Conservation (phyloP, 2,113 vertebrate genomes). For the Corythornis vintsioides region DNA sequence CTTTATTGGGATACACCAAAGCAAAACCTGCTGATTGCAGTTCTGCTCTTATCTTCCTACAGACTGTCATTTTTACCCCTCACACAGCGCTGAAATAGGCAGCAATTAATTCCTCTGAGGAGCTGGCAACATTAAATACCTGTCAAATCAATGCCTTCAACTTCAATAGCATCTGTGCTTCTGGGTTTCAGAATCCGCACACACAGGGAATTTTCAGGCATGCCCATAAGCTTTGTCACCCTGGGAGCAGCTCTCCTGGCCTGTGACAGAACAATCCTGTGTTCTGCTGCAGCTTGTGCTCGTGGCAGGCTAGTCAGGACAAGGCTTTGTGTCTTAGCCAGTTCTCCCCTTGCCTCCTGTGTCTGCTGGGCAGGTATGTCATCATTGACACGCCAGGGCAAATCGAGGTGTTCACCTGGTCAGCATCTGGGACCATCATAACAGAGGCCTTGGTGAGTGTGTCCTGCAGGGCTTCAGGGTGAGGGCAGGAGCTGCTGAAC, state of each 20-base stretch:
- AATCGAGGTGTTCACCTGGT: slow-evolving; percentile 99
- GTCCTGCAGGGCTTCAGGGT: not conserved
- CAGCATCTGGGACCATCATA: slow-evolving; percentile 97
- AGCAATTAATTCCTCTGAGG: not conserved
- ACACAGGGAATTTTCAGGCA: not conserved
- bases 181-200: not conserved
- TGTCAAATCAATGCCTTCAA: not conserved
- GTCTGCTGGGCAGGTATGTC: slow-evolving; percentile 80
- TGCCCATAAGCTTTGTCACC: not conserved
- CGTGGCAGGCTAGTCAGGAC: not conserved
- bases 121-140: not conserved
- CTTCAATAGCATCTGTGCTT: not conserved
- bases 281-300: not conserved
- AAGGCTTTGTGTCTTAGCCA: not conserved
- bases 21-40: not conserved
- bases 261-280: not conserved
- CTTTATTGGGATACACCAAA: accelerated
- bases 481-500: not conserved
- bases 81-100: not conserved
- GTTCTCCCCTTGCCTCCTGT: too few relatives aligned
- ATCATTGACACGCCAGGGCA: slow-evolving; percentile 97
- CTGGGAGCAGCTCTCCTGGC: not conserved
- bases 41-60: not conserved
- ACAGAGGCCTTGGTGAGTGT: slow-evolving; percentile 90
- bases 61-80: not conserved